These are phyloP conservation scores for Sphinx pinastri DNA, from an alignment of 2,888 invertebrate species.

Conservation along the genomic window DNA sequence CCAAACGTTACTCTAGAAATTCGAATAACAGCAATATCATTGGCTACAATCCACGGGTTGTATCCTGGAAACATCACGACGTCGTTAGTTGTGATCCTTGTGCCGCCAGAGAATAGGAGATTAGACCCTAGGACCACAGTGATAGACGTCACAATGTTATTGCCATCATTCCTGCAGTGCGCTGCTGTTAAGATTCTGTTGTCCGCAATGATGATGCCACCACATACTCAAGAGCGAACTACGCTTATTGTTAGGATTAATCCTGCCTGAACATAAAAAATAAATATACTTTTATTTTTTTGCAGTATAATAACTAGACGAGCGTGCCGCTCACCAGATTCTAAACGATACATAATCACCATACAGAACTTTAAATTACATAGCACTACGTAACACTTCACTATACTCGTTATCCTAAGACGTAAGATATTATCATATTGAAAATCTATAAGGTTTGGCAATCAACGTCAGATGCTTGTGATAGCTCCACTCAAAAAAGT, in stretches of 20 bases:
- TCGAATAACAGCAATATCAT: conserved; percentile 54
- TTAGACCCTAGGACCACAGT: conserved; percentile 55
- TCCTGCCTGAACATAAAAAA: conserved; percentile 49
- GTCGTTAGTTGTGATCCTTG: conserved; percentile 42
- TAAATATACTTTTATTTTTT: too few relatives aligned
- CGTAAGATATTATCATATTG: too few relatives aligned
- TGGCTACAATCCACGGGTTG: conserved; percentile 47
- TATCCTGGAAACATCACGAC: conserved; percentile 47
- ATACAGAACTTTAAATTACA: too few relatives aligned
- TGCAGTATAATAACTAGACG: too few relatives aligned
- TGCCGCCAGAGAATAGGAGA: conserved; percentile 53
- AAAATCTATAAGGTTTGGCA: too few relatives aligned
- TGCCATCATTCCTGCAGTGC: conserved; percentile 55
- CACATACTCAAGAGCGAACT: conserved; percentile 49
- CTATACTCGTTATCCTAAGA: too few relatives aligned
- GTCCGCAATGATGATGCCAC: conserved; percentile 50
- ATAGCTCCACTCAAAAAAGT: too few relatives aligned
- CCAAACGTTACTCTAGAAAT: conserved; percentile 43
- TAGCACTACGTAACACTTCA: too few relatives aligned
- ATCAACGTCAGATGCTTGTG: too few relatives aligned
- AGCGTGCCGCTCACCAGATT: too few relatives aligned
- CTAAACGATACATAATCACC: too few relatives aligned
- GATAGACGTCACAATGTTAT: conserved; percentile 41
- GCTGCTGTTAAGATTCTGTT: conserved; percentile 51
- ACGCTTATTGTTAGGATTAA: conserved; percentile 45